These are phyloP conservation scores for Anoura caudifer DNA, from an alignment of 2,113 vertebrate genomes.

Conservation along the genomic window DNA sequence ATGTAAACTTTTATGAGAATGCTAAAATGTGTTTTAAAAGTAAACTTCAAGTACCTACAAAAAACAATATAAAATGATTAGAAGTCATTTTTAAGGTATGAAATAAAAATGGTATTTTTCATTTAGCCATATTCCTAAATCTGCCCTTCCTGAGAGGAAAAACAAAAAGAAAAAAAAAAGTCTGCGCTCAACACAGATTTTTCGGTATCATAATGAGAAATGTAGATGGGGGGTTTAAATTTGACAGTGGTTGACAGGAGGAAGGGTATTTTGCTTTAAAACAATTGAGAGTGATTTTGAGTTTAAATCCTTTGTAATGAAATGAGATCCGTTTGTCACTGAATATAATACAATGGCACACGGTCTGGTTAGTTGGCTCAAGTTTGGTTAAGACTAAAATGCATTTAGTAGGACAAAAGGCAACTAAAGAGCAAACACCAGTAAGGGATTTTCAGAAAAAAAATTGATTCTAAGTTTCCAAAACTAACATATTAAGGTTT, in stretches of 20 bases:
- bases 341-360: conserved; percentile 5
- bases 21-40: neutral
- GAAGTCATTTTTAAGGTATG: neutral
- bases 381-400: neutral
- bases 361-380: conserved; percentile 18
- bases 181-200: conserved; percentile 58
- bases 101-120: conserved; percentile 39
- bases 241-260: conserved; percentile 59
- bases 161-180: neutral
- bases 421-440: neutral
- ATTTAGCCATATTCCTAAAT: neutral
- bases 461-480: neutral
- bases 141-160: conserved; percentile 10
- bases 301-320: conserved; percentile 63
- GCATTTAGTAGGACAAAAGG: neutral
- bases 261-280: conserved; percentile 64
- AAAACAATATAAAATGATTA: neutral
- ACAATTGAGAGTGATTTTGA: conserved; percentile 61
- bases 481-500: neutral
- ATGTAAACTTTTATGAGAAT: neutral
- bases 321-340: conserved; percentile 57
- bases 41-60: neutral
- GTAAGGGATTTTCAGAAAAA: neutral
- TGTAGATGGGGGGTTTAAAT: conserved; percentile 70
- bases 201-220: conserved; percentile 65